Conservation (phyloP, 2,113 vertebrate genomes). For the Panurus biarmicus region DNA sequence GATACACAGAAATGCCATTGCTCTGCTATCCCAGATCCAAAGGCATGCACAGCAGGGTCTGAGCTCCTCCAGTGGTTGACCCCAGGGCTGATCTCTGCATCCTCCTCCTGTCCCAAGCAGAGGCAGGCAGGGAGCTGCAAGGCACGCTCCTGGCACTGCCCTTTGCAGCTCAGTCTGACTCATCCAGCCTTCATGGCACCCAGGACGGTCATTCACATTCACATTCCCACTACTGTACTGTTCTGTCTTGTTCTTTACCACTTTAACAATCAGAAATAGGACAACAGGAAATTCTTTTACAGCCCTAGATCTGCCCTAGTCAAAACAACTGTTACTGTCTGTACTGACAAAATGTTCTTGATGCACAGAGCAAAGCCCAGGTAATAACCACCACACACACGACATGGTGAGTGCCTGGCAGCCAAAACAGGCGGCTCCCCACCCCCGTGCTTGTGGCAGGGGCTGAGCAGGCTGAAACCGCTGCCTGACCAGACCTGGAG, state of each 20-base stretch:
- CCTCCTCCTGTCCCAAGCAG: neutral
- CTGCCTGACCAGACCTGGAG: accelerated
- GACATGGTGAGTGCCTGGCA: neutral
- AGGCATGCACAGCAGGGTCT: neutral
- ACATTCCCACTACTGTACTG: neutral
- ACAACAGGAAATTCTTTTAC: constrained; percentile 36
- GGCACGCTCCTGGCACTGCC: neutral
- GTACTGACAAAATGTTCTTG: neutral
- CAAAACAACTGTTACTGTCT: neutral
- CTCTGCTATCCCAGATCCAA: neutral
- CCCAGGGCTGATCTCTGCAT: neutral
- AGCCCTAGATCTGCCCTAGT: neutral
- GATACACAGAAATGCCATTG: neutral
- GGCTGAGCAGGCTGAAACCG: neutral
- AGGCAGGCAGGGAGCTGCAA: neutral
- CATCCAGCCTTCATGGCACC: neutral
- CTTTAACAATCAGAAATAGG: constrained; percentile 12
- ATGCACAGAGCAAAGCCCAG: neutral
- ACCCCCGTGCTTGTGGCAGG: neutral
- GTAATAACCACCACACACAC: neutral
- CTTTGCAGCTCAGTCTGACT: neutral
- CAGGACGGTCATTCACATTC: neutral
- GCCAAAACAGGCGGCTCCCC: neutral
- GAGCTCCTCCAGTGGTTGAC: neutral
- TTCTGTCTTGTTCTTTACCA: neutral